Conservation (phyloP, 2,797 vertebrate species). For the Schizopygopsis pylzovi region DNA sequence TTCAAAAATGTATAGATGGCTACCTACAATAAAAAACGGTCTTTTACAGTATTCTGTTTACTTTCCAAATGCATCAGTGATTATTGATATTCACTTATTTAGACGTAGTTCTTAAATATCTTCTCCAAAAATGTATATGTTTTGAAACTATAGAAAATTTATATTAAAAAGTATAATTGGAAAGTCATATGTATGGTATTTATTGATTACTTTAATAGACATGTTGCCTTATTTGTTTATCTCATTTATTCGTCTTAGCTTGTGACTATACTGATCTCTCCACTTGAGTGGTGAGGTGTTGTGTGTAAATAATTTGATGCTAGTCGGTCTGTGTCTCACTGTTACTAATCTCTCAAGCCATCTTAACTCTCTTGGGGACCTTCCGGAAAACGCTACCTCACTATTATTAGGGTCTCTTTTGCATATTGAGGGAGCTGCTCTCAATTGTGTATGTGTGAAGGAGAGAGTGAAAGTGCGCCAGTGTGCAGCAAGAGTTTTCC, state of each 20-base stretch:
- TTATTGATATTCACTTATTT: neutral
- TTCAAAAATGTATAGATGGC: neutral
- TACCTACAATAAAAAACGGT: neutral
- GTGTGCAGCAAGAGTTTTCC: conserved; percentile 15
- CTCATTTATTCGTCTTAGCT: neutral
- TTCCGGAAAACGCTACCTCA: conserved; percentile 72
- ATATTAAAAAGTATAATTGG: neutral
- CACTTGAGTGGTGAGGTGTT: neutral
- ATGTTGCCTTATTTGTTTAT: neutral
- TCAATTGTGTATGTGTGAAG: conserved; percentile 43
- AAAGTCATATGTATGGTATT: neutral
- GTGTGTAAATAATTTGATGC: conserved; percentile 29
- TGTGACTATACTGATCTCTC: conserved; percentile 25
- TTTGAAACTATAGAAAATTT: neutral
- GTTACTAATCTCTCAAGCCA: conserved; percentile 59
- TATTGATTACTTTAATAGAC: neutral
- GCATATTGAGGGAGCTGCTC: conserved; percentile 70
- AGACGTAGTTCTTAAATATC: neutral
- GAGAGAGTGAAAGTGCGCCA: conserved; percentile 8
- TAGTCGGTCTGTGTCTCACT: conserved; percentile 46
- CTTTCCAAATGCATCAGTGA: neutral
- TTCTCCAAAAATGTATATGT: neutral
- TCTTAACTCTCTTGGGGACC: conserved; percentile 69
- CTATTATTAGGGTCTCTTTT: conserved; percentile 79
- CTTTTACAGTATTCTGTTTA: neutral